Evolutionary conservation across 2,888 invertebrate species (phyloP).

Genomic region (Orchesellides sinensis): DNA sequence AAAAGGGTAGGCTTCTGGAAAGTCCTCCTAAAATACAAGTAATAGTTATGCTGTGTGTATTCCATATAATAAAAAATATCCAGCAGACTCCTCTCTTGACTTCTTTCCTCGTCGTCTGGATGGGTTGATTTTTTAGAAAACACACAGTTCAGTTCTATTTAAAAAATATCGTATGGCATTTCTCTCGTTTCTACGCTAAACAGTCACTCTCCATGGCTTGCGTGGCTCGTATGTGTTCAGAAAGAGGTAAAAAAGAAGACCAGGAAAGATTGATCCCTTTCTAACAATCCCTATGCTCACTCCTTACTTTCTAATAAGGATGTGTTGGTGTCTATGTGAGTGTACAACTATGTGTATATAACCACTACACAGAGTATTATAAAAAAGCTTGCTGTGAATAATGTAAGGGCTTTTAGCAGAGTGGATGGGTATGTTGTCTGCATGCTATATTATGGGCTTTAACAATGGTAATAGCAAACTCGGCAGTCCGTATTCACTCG

Average conservation of each 20-base stretch:
- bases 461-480: constrained; percentile 28
- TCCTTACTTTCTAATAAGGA: constrained; percentile 14
- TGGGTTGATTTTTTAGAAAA: too few species aligned
- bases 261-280: constrained; percentile 64
- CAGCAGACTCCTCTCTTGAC: neutral
- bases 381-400: too few species aligned
- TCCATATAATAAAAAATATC: too few species aligned
- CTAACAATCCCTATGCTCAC: constrained; percentile 55
- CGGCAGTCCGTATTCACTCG: constrained; percentile 45
- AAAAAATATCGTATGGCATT: too few species aligned
- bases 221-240: too few species aligned
- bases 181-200: too few species aligned
- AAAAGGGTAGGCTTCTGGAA: constrained; percentile 1
- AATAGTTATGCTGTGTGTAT: neutral
- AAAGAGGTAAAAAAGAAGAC: constrained; percentile 53
- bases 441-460: neutral
- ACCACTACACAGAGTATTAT: too few species aligned
- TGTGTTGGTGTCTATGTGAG: neutral
- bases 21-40: neutral
- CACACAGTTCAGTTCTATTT: too few species aligned
- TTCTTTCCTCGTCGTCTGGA: neutral
- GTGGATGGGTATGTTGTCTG: too few species aligned
- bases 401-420: too few species aligned
- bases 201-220: too few species aligned
- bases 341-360: constrained; percentile 19